phyloP scores from a whole-genome alignment of 2,113 vertebrate species.

The Pao palembangensis region DNA sequence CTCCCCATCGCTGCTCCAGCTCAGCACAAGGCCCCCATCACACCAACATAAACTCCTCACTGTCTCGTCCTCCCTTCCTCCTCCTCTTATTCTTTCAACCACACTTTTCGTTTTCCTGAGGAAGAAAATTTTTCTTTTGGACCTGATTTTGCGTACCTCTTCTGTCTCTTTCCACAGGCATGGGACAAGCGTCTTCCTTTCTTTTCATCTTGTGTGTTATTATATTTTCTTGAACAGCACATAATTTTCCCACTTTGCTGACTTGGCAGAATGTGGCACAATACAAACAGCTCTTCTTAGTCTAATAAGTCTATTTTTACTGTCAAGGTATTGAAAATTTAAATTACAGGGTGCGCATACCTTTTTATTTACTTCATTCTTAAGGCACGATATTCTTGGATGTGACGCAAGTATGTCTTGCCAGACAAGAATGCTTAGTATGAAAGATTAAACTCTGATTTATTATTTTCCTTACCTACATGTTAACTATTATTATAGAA shows the following conservation, averaged over 20 bases:
- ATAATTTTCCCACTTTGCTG: conserved; percentile 63
- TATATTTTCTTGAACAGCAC: conserved; percentile 70
- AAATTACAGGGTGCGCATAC: conserved; percentile 63
- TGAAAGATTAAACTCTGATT: conserved; percentile 63
- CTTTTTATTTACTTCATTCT: conserved; percentile 49
- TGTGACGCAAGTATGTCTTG: conserved; percentile 46
- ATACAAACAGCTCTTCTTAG: conserved; percentile 55
- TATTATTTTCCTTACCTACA: conserved; percentile 61
- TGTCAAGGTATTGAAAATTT: conserved; percentile 41
- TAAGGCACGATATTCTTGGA: conserved; percentile 65
- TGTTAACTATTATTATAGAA: conserved; percentile 47
- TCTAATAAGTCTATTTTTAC: conserved; percentile 50
- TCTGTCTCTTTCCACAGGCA: conserved; percentile 49
- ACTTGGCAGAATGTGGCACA: conserved; percentile 58
- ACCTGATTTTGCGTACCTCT: conserved; percentile 63
- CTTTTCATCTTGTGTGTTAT: conserved; percentile 65
- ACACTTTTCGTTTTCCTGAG: conserved; percentile 66
- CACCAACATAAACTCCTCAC: conserved; percentile 62
- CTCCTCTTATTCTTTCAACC: conserved; percentile 34
- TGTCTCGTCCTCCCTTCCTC: conserved; percentile 56
- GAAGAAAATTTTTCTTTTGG: conserved; percentile 74
- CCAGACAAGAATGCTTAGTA: conserved; percentile 41
- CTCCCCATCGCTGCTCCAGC: conserved; percentile 62
- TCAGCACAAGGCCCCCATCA: conserved; percentile 69
- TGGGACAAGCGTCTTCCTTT: conserved; percentile 52